Evolutionary conservation across 2,113 vertebrate genomes (phyloP).

Genomic region (Panthera leo): DNA sequence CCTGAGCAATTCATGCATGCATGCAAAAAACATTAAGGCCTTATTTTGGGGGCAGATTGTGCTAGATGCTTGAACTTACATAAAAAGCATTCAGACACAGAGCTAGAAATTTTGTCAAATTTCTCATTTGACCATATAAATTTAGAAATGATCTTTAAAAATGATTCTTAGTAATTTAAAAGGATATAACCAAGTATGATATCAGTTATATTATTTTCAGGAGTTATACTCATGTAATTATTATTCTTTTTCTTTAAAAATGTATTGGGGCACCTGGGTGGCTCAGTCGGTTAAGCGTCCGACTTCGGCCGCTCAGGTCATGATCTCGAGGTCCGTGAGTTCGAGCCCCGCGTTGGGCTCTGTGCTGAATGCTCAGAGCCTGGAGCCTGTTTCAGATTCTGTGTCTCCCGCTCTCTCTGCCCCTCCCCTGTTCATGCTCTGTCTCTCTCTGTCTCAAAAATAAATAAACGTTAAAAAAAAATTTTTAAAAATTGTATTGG

Average conservation of each 20-base stretch:
- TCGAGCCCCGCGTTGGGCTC: too few species aligned
- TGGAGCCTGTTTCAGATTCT: too few species aligned
- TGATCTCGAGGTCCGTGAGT: too few species aligned
- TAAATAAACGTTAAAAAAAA: too few species aligned
- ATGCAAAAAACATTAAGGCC: neutral
- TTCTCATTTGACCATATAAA: neutral
- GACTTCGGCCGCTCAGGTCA: too few species aligned
- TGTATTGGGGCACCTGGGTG: neutral
- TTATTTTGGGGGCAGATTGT: neutral
- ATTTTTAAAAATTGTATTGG: neutral
- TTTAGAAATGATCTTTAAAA: neutral
- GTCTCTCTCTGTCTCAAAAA: too few species aligned
- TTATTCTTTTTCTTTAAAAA: neutral
- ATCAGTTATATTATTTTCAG: neutral
- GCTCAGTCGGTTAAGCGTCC: too few species aligned
- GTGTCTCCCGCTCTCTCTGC: too few species aligned
- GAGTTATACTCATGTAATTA: neutral
- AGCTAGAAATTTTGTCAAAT: neutral
- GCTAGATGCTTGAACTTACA: neutral
- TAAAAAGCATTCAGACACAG: neutral
- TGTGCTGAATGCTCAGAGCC: too few species aligned
- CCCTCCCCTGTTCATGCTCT: too few species aligned
- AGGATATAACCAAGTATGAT: neutral
- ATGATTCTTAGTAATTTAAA: neutral
- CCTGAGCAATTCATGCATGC: neutral